Conservation (phyloP, 2,113 vertebrate genomes). For the Psophia crepitans region DNA sequence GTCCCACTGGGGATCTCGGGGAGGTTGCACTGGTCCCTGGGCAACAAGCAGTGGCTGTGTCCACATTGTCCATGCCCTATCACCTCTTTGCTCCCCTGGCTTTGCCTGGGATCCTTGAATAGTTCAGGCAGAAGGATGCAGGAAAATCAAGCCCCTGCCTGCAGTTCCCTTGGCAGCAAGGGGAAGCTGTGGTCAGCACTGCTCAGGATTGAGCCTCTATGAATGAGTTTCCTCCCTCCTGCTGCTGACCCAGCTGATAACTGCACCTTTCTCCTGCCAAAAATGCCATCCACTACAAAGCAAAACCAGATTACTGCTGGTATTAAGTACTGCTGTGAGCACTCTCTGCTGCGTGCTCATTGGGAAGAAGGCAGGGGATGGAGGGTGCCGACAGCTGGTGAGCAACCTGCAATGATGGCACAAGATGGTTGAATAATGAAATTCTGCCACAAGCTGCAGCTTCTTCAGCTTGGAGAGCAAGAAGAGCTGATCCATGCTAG, state of each 20-base stretch:
- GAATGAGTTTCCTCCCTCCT: background rate
- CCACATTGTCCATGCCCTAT: background rate
- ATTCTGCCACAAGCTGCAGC: background rate
- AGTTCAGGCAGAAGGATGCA: background rate
- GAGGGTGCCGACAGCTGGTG: background rate
- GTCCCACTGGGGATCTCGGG: rapidly evolving
- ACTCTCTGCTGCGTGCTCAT: background rate
- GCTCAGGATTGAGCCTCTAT: background rate
- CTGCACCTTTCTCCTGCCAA: background rate
- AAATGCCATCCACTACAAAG: background rate
- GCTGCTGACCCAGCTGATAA: background rate
- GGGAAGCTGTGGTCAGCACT: background rate
- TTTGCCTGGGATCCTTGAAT: background rate
- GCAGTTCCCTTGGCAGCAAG: background rate
- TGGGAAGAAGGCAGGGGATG: background rate
- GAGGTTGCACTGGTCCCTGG: background rate
- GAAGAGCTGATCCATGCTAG: background rate
- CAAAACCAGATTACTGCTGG: background rate
- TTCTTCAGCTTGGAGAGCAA: background rate
- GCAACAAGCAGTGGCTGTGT: background rate
- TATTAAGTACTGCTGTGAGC: background rate
- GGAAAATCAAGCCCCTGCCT: background rate
- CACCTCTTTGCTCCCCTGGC: background rate
- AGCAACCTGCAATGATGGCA: background rate
- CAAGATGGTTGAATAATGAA: background rate